Conservation (phyloP, 2,113 vertebrate species). For the Cacatua alba region DNA sequence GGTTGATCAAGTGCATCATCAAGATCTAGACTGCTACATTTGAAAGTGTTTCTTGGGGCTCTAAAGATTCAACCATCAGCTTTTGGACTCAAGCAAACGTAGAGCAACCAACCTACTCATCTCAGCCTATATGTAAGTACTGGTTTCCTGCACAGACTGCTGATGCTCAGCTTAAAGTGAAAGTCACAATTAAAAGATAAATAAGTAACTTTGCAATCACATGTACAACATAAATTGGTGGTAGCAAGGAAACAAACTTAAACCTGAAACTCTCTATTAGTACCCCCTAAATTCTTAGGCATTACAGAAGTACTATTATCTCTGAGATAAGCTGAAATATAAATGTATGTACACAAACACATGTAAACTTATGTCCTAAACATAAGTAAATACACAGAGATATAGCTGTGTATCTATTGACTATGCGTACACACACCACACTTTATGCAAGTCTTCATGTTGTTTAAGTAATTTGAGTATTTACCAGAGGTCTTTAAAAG, state of each 20-base stretch:
- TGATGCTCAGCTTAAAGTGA: not conserved
- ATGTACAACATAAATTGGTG: not conserved
- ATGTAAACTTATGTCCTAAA: not conserved
- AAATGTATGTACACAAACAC: not conserved
- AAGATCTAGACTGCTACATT: not conserved
- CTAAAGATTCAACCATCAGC: not conserved
- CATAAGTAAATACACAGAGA: not conserved
- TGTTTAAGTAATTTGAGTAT: not conserved
- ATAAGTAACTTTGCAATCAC: not conserved
- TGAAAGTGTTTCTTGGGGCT: not conserved
- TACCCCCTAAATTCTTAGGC: not conserved
- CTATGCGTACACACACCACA: fast-evolving
- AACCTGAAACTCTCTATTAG: not conserved
- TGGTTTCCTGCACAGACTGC: not conserved
- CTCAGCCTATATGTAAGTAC: not conserved
- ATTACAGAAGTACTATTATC: not conserved
- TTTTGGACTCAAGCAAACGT: not conserved
- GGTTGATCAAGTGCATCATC: not conserved
- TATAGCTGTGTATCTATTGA: not conserved
- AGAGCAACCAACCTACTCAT: not conserved
- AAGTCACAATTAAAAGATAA: not conserved
- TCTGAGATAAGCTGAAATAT: not conserved
- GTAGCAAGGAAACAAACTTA: not conserved
- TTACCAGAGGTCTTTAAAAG: not conserved
- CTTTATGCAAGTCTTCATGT: not conserved